These are phyloP conservation scores for Schizopygopsis pylzovi DNA, from an alignment of 2,797 vertebrate genomes.

Conservation along the genomic window DNA sequence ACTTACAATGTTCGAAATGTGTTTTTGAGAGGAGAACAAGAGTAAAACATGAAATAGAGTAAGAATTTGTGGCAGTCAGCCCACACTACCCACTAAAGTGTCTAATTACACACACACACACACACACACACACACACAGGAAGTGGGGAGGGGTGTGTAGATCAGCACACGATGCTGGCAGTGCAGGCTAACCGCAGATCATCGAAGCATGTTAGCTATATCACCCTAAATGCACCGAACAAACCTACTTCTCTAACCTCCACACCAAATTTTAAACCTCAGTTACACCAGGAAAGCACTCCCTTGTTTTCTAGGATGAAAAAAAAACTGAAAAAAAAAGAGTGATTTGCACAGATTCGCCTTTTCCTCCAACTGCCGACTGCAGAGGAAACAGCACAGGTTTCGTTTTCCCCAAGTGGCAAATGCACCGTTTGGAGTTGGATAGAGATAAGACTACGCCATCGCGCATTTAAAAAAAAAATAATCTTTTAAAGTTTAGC, in stretches of 20 bases:
- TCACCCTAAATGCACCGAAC: constrained; percentile 35
- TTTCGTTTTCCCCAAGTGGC: constrained; percentile 1
- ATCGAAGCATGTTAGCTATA: constrained; percentile 58
- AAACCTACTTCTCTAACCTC: constrained; percentile 51
- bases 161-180: constrained; percentile 65
- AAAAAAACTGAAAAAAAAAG: not conserved
- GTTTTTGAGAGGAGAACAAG: not conserved
- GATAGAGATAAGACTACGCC: not conserved
- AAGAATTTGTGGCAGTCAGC: constrained; percentile 32
- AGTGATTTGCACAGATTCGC: constrained; percentile 51
- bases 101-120: constrained; percentile 45
- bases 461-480: too few relatives aligned
- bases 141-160: constrained; percentile 87
- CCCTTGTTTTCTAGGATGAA: constrained; percentile 33
- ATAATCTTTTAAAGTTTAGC: too few relatives aligned
- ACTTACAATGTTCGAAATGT: not conserved
- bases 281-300: constrained; percentile 39
- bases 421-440: not conserved
- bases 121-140: constrained; percentile 68
- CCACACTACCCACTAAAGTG: constrained; percentile 40
- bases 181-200: constrained; percentile 70
- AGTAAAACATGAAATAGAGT: constrained; percentile 2
- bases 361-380: constrained; percentile 14
- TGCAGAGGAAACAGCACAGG: not conserved
- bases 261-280: constrained; percentile 19